Conservation (phyloP, 1,140 invertebrate species). For the Bacillus rossius region DNA sequence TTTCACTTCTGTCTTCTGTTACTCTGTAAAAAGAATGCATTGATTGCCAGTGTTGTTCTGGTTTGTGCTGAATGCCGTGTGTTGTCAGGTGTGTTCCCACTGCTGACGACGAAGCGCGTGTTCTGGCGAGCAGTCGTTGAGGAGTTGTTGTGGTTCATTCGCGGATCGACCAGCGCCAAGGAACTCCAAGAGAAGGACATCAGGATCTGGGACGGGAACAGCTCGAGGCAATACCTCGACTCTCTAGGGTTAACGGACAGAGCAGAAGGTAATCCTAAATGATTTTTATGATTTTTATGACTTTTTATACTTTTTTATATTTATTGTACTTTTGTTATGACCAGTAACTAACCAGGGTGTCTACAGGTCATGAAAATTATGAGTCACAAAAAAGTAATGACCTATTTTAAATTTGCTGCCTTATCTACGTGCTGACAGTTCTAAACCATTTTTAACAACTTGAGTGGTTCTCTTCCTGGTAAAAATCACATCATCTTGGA, state of each 20-base stretch:
- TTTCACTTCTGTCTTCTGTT: not conserved
- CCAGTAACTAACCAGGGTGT: too few species aligned
- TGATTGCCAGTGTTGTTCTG: too few species aligned
- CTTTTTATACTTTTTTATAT: not conserved
- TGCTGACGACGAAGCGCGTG: slow-evolving; percentile 95
- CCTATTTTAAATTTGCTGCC: too few species aligned
- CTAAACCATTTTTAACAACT: too few species aligned
- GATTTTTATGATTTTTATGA: not conserved
- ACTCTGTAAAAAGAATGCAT: too few species aligned
- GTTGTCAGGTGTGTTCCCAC: slow-evolving; percentile 63
- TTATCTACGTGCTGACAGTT: too few species aligned
- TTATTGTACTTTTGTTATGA: not conserved
- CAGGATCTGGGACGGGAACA: slow-evolving; percentile 98
- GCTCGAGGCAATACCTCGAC: slow-evolving; percentile 85
- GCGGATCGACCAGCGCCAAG: slow-evolving; percentile 90
- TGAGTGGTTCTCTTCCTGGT: too few species aligned
- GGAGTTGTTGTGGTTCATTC: slow-evolving; percentile 95
- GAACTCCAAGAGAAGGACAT: slow-evolving; percentile 77
- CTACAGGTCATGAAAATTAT: too few species aligned
- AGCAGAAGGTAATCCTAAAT: slow-evolving; percentile 62
- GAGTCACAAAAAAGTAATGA: too few species aligned
- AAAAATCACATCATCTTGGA: too few species aligned
- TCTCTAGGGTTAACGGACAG: slow-evolving; percentile 78
- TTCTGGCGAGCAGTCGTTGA: slow-evolving; percentile 92
- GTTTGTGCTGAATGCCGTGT: not conserved